Percentiles rank a stretch among this genome's conserved stretches.
Conservation (phyloP, 2,888 invertebrate genomes). For the Abscondita cerata region DNA sequence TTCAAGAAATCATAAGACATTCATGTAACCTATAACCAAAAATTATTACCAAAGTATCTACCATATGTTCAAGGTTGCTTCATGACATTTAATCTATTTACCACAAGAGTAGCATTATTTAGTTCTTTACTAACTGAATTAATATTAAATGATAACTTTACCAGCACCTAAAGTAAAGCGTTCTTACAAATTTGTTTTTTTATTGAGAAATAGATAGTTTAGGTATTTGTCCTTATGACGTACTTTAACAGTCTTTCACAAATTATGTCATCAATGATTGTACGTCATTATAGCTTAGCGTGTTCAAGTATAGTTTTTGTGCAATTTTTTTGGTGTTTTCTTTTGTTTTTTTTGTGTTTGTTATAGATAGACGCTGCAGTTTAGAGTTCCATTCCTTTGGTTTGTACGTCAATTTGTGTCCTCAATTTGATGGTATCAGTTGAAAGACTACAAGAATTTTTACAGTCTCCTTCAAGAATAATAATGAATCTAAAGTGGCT, state of each 20-base stretch:
- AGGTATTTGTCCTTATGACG: conserved; percentile 64
- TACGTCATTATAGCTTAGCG: conserved; percentile 59
- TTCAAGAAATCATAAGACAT: conserved; percentile 66
- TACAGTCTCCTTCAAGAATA: conserved; percentile 43
- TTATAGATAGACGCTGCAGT: too few species aligned
- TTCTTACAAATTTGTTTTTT: neutral
- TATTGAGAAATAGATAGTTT: conserved; percentile 25
- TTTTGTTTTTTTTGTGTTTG: too few species aligned
- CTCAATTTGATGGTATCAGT: conserved; percentile 60
- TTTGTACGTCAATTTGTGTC: too few species aligned
- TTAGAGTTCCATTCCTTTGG: too few species aligned
- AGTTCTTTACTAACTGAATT: conserved; percentile 74
- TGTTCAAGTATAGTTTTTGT: conserved; percentile 59
- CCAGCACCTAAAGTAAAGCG: conserved; percentile 71
- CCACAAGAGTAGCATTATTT: conserved; percentile 80
- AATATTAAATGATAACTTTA: conserved; percentile 67
- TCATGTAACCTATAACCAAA: conserved; percentile 65
- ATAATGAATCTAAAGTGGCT: conserved; percentile 44
- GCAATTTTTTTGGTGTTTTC: too few species aligned
- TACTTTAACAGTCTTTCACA: conserved; percentile 64
- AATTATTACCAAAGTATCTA: conserved; percentile 68
- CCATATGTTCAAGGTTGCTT: conserved; percentile 71
- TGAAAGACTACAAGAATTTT: conserved; percentile 56
- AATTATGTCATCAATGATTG: conserved; percentile 66
- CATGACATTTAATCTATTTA: conserved; percentile 80